Conservation (phyloP, 2,888 invertebrate species). For the Heterodera filipjevi region DNA sequence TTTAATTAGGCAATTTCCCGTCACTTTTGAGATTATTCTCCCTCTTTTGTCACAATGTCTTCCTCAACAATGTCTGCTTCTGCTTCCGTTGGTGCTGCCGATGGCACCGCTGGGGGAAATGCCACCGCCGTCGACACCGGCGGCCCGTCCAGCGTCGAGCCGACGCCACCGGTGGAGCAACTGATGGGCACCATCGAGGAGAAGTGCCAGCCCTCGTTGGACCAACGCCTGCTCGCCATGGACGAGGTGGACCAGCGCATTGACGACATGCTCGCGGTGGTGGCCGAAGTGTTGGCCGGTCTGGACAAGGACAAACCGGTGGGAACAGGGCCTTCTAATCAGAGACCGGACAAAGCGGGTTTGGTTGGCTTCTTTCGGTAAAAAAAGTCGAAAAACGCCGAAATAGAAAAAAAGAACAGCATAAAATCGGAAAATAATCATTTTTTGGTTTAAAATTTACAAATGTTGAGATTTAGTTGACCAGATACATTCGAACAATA, state of each 20-base stretch:
- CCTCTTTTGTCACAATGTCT: not conserved
- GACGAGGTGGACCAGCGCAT: constrained; percentile 38
- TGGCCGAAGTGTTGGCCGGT: constrained; percentile 32
- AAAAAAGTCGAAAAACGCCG: not conserved
- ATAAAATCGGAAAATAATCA: too few relatives aligned
- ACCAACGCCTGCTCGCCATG: constrained; percentile 26
- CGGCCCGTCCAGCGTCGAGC: not conserved
- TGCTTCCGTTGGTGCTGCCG: not conserved
- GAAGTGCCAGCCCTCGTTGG: constrained; percentile 7
- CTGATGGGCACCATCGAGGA: constrained; percentile 22
- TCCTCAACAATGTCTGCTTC: constrained; percentile 9
- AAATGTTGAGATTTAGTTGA: too few relatives aligned
- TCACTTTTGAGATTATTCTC: not conserved
- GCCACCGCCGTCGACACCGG: not conserved
- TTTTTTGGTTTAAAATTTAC: too few relatives aligned
- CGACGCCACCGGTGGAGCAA: constrained; percentile 8
- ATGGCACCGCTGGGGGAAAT: not conserved
- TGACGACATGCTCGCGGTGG: constrained; percentile 31
- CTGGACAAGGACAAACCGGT: constrained; percentile 39
- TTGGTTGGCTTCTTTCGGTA: too few relatives aligned
- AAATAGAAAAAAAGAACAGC: too few relatives aligned
- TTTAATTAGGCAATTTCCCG: too few relatives aligned
- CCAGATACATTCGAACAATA: too few relatives aligned
- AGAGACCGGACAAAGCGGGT: too few relatives aligned
- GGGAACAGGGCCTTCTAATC: too few relatives aligned